Percentiles rank a stretch among this genome's conserved stretches.
These are phyloP conservation scores for Euura lappo DNA, from an alignment of 1,140 invertebrate species.

Conservation along the genomic window DNA sequence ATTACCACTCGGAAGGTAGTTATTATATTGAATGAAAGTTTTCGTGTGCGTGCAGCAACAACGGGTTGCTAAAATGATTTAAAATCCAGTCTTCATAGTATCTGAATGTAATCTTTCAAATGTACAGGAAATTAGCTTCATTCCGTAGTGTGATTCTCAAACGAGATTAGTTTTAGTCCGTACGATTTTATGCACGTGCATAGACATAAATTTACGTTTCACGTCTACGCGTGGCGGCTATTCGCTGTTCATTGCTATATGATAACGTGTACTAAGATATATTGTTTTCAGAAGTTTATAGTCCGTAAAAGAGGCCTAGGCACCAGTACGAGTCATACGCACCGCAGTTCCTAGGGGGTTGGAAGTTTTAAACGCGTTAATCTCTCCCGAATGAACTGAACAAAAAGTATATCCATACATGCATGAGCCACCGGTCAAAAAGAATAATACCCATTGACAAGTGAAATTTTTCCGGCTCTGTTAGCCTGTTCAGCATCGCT, in stretches of 20 bases:
- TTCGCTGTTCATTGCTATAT: too few species aligned
- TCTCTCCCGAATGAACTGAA: background rate
- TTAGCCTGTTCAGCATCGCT: too few species aligned
- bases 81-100: background rate
- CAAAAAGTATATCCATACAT: background rate
- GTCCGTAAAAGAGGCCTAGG: too few species aligned
- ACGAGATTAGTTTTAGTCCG: background rate
- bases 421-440: background rate
- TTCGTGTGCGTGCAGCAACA: too few species aligned
- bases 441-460: background rate
- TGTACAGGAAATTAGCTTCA: background rate
- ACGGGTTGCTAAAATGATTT: background rate
- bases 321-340: too few species aligned
- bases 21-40: too few species aligned
- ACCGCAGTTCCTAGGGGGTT: background rate
- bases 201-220: background rate
- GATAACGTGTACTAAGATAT: too few species aligned
- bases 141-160: background rate
- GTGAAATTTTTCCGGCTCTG: background rate
- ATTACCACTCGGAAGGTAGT: too few species aligned
- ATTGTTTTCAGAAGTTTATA: too few species aligned
- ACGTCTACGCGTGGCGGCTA: too few species aligned
- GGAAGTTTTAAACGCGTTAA: background rate
- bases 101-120: background rate
- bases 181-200: background rate